Evolutionary conservation across 2,113 vertebrate species (phyloP).

Genomic region (Apus apus): DNA sequence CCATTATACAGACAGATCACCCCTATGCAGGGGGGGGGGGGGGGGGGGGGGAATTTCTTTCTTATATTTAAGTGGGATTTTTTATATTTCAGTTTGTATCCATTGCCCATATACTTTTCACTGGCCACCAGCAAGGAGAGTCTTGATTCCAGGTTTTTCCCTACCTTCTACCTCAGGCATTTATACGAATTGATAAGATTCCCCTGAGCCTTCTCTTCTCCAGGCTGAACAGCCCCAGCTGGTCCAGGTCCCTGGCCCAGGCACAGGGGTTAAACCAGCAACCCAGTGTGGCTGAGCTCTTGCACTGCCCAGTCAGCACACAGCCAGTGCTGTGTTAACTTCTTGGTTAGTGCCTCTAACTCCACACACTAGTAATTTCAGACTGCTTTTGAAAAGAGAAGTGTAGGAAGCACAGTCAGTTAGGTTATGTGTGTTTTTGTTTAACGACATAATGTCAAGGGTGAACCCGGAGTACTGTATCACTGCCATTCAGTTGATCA

Average conservation of each 20-base stretch:
- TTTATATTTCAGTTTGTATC: not conserved
- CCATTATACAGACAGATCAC: not conserved
- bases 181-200: not conserved
- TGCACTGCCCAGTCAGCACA: fast-evolving
- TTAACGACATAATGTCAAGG: not conserved
- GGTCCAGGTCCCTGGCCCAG: fast-evolving
- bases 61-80: not conserved
- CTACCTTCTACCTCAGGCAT: not conserved
- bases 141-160: not conserved
- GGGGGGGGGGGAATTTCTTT: not conserved
- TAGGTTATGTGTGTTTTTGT: not conserved
- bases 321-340: not conserved
- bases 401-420: not conserved
- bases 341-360: not conserved
- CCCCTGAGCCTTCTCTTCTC: not conserved
- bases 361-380: not conserved
- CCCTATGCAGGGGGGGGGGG: fast-evolving
- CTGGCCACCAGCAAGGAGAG: not conserved
- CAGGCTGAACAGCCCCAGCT: not conserved
- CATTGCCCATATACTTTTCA: not conserved
- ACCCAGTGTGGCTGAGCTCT: fast-evolving
- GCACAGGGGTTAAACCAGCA: not conserved
- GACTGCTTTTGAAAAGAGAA: not conserved
- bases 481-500: not conserved
- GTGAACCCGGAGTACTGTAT: not conserved